phyloP scores from a whole-genome alignment of 2,888 invertebrate species.

The Troides aeacus region DNA sequence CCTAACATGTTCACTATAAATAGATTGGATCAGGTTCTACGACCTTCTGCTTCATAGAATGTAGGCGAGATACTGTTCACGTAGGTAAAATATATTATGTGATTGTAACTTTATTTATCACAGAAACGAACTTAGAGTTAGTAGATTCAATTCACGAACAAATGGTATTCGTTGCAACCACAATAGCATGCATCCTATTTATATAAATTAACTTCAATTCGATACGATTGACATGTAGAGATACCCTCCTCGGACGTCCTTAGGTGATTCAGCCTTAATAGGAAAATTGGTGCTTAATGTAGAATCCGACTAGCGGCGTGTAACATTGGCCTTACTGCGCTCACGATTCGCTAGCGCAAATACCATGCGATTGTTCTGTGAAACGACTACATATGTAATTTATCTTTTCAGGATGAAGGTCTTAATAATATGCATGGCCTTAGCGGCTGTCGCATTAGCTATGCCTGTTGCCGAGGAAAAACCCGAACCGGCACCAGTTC shows the following conservation, averaged over 20 bases:
- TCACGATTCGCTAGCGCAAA: constrained; percentile 65
- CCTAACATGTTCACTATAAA: constrained; percentile 58
- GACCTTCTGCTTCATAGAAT: constrained; percentile 51
- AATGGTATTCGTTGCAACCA: constrained; percentile 39
- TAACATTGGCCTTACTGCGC: constrained; percentile 77
- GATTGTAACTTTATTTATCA: no score
- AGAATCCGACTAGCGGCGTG: constrained; percentile 57
- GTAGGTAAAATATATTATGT: not conserved
- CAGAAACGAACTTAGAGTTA: not conserved
- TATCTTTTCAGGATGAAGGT: constrained; percentile 82
- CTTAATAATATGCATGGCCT: constrained; percentile 80
- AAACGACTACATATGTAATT: constrained; percentile 59
- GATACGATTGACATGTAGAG: constrained; percentile 55
- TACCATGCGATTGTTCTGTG: constrained; percentile 44
- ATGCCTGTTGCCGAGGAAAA: constrained; percentile 81
- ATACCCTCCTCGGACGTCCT: constrained; percentile 61
- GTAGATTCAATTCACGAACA: not conserved
- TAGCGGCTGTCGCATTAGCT: constrained; percentile 78
- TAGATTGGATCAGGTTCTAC: constrained; percentile 54
- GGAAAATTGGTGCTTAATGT: constrained; percentile 69
- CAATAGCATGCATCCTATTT: constrained; percentile 72
- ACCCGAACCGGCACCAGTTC: constrained; percentile 47
- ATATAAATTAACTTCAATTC: constrained; percentile 58
- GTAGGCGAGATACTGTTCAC: constrained; percentile 24
- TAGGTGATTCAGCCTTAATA: constrained; percentile 71